phyloP scores from a whole-genome alignment of 2,797 vertebrate genomes.

The Poeciliopsis gracilis region DNA sequence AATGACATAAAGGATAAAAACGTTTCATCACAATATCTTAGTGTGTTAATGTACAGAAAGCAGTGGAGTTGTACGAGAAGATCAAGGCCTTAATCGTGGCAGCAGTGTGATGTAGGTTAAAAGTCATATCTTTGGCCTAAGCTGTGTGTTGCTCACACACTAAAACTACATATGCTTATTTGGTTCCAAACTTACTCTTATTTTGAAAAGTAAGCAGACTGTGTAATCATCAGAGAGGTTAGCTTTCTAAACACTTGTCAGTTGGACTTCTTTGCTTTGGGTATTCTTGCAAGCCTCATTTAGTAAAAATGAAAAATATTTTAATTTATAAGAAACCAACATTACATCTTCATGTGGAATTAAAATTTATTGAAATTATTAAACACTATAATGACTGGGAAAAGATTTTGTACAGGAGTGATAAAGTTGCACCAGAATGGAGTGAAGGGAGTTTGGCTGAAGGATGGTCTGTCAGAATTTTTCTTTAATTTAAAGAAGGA shows the following conservation, averaged over 20 bases:
- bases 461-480: background rate
- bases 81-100: background rate
- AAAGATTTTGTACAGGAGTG: background rate
- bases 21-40: background rate
- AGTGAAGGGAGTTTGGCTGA: background rate
- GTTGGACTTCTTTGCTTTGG: background rate
- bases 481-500: background rate
- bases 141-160: background rate
- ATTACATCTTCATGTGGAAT: background rate
- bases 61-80: background rate
- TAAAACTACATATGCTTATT: background rate
- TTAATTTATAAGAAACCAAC: background rate
- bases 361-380: background rate
- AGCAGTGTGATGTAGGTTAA: background rate
- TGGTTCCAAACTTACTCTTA: background rate
- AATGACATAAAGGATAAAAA: conserved; percentile 1
- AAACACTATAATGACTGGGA: background rate
- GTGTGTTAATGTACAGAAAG: background rate
- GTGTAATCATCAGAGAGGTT: background rate
- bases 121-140: background rate
- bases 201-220: background rate
- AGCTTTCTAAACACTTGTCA: background rate
- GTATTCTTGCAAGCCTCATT: background rate
- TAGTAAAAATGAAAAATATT: background rate
- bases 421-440: background rate